Evolutionary conservation across 2,113 vertebrate species (phyloP).

Genomic region (Halichoerus grypus): DNA sequence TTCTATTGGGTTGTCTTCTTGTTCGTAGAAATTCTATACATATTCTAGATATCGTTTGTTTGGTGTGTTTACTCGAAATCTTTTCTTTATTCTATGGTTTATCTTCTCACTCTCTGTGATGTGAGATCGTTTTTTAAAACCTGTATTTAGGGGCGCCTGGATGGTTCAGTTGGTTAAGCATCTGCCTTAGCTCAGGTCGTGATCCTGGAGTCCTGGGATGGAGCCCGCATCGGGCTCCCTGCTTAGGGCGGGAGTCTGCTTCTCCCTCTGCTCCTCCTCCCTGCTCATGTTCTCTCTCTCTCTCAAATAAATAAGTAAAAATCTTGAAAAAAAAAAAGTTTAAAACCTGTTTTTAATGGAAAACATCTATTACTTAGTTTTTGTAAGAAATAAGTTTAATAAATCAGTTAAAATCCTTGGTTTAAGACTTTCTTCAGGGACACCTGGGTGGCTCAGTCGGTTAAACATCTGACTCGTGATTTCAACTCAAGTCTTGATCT

Average conservation of each 20-base stretch:
- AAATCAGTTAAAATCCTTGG: slow-evolving; percentile 37
- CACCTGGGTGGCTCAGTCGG: background rate
- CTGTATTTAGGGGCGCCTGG: background rate
- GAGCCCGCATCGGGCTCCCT: too few relatives aligned
- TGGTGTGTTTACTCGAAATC: background rate
- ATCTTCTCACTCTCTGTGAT: slow-evolving; percentile 9
- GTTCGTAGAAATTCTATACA: background rate
- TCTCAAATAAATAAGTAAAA: too few relatives aligned
- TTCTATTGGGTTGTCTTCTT: background rate
- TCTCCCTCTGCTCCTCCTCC: too few relatives aligned
- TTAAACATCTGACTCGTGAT: background rate
- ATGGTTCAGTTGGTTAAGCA: background rate
- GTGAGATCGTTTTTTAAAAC: slow-evolving; percentile 16
- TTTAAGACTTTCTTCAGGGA: slow-evolving; percentile 1
- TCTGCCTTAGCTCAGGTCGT: background rate
- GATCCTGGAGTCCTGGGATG: too few relatives aligned
- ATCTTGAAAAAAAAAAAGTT: background rate
- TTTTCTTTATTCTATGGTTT: background rate
- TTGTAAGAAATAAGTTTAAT: background rate
- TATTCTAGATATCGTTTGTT: background rate
- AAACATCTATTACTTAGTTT: background rate
- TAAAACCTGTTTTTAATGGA: slow-evolving; percentile 40
- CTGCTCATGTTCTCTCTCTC: too few relatives aligned
- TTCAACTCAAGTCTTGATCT: background rate
- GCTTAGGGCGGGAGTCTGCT: too few relatives aligned